Evolutionary conservation across 2,888 invertebrate genomes (phyloP).

Genomic region (Eupithecia dodoneata): DNA sequence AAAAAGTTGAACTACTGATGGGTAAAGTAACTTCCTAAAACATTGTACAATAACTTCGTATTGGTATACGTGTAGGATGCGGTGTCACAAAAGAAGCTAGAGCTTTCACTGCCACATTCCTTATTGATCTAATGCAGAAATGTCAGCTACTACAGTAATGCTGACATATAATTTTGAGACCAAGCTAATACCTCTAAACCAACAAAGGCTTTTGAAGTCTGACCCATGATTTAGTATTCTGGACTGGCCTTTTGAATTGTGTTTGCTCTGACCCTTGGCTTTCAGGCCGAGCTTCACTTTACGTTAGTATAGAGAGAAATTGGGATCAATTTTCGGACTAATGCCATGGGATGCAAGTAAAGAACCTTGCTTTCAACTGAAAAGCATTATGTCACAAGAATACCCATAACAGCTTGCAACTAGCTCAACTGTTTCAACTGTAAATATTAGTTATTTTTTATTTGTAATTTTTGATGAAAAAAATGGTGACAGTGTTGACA

Average conservation of each 20-base stretch:
- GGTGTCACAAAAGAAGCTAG: background rate
- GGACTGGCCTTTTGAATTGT: conserved; percentile 27
- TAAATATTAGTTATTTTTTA: background rate
- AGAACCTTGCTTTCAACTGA: background rate
- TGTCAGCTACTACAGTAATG: background rate
- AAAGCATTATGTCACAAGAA: background rate
- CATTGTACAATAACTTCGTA: background rate
- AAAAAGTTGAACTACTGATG: no score
- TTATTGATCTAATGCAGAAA: background rate
- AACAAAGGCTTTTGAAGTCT: conserved; percentile 29
- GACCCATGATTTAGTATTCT: conserved; percentile 24
- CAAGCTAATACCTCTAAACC: conserved; percentile 12
- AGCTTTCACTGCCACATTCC: background rate
- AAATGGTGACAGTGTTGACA: no score
- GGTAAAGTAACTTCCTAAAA: background rate
- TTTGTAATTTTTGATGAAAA: no score
- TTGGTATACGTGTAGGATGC: no score
- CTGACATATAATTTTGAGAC: background rate
- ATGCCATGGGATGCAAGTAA: conserved; percentile 1
- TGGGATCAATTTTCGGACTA: background rate
- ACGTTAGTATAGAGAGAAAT: background rate
- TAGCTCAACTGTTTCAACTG: background rate
- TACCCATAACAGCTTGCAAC: background rate
- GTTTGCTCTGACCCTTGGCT: conserved; percentile 22
- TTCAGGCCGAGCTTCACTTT: background rate